Percentiles rank a stretch among this genome's conserved stretches.
Evolutionary conservation across 2,797 vertebrate species (phyloP).

Genomic region (Cacajao melanocephalus): DNA sequence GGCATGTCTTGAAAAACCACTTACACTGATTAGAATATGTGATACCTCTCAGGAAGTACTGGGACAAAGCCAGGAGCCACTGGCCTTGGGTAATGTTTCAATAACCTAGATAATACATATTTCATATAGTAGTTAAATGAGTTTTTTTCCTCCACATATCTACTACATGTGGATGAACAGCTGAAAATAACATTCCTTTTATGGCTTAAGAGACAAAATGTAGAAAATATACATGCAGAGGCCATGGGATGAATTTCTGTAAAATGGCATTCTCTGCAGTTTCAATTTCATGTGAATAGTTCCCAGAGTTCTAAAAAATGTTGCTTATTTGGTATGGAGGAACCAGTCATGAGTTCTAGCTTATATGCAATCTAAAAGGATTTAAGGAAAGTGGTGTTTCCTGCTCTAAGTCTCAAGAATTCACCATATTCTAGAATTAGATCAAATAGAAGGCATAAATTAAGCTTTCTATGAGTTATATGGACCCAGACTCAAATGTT

Average conservation of each 20-base stretch:
- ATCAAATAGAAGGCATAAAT: background rate
- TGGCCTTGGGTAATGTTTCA: background rate
- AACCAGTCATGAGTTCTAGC: background rate
- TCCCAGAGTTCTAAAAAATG: background rate
- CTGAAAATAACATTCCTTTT: background rate
- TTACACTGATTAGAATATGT: background rate
- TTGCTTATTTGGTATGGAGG: background rate
- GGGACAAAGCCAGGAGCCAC: background rate
- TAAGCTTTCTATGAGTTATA: background rate
- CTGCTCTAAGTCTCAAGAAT: background rate
- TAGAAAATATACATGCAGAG: background rate
- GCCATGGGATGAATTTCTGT: background rate
- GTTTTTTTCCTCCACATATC: background rate
- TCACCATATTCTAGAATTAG: conserved; percentile 18
- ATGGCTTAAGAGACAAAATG: background rate
- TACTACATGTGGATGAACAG: background rate
- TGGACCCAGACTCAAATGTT: background rate
- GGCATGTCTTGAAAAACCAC: background rate
- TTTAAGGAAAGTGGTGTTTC: background rate
- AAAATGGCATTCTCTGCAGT: conserved; percentile 6
- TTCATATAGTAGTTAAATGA: background rate
- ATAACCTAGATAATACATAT: conserved; percentile 33
- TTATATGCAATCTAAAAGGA: background rate
- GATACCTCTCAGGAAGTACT: background rate
- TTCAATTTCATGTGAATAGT: background rate